phyloP scores from a whole-genome alignment of 2,113 vertebrate genomes.

The Dryoscopus gambensis region DNA sequence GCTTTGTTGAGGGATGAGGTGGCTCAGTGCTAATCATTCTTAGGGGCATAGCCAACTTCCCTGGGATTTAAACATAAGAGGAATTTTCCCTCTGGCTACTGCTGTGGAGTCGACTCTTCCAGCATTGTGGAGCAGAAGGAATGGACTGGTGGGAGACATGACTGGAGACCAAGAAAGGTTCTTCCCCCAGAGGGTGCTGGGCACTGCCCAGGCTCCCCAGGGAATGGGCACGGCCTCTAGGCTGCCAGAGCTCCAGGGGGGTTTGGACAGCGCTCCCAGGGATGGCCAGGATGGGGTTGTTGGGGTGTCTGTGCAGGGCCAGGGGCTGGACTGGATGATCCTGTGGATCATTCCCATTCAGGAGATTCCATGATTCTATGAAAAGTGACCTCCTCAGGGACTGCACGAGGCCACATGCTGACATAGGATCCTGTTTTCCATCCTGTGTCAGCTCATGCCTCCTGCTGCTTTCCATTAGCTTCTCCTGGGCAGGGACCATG shows the following conservation, averaged over 20 bases:
- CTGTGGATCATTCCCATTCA: neutral
- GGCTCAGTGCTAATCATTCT: neutral
- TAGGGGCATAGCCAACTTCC: neutral
- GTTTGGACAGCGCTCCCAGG: fast-evolving
- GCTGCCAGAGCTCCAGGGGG: neutral
- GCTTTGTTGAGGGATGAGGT: neutral
- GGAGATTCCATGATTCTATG: neutral
- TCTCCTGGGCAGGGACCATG: neutral
- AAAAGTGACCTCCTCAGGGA: neutral
- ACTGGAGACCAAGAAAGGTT: neutral
- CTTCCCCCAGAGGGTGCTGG: neutral
- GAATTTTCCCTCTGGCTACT: neutral
- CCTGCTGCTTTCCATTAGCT: neutral
- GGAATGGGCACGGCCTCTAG: neutral
- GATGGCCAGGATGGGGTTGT: neutral
- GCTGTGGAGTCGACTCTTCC: fast-evolving
- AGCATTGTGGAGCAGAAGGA: fast-evolving
- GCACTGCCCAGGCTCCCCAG: neutral
- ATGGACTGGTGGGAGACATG: fast-evolving
- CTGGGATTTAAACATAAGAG: neutral
- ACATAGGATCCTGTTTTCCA: neutral
- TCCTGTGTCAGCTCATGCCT: neutral
- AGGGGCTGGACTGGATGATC: fast-evolving
- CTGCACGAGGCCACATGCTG: neutral
- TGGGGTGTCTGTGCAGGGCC: neutral